Evolutionary conservation across 2,888 invertebrate species (phyloP), one percentile per base, ranked within the genome.

Genomic region (Chirona hameri): DNA sequence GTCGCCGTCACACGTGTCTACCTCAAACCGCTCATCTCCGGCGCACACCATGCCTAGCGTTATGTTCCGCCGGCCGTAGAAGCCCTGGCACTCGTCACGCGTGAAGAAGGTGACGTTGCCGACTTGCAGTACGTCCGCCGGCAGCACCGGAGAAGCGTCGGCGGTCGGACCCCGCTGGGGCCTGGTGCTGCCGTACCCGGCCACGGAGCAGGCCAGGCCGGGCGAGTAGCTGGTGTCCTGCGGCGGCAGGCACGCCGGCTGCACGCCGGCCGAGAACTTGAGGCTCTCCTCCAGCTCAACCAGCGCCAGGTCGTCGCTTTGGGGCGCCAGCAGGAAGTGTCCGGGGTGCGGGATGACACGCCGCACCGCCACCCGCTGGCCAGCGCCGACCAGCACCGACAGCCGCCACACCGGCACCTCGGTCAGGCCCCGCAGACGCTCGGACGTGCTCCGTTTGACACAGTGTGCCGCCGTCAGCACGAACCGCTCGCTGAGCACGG

Each of bases 161-260:
- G 52, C 52, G 10, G 52, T 18, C 9, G n/a, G 12, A 7, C 15
- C n/a, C 29, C 27, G 27, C 29, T 5, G 15, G 7, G 18, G n/a
- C 72, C n/a, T 10, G 15, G 69, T 57, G 5, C 83, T 84, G 10
- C 95, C 95, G 91, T 94, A 95, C 65, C 95, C 95, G 76, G 94
- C 94, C 83, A 95, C 93, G 24, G 92, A 92, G 86, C 95, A 95
- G 86, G 92, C 92, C 84, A 91, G 88, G 46, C 91, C 91, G 1
- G 90, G 86, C 0, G 89, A 87, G 85, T 93, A 92, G 52, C 15
- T 12, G 52, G 52, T 52, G 52, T 52, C 52, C 52, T 52, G 12
- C 15, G 29, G 60, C 60, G 60, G 60, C 60, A 60, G 60, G 24
- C 60, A 60, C 1, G 60, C 60, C 60, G 60, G 60, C 60, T 60